These are phyloP conservation scores for Aurelia coerulea DNA, from an alignment of 30 jellyfish, hydroid and myxozoan species.

Conservation along the genomic window DNA sequence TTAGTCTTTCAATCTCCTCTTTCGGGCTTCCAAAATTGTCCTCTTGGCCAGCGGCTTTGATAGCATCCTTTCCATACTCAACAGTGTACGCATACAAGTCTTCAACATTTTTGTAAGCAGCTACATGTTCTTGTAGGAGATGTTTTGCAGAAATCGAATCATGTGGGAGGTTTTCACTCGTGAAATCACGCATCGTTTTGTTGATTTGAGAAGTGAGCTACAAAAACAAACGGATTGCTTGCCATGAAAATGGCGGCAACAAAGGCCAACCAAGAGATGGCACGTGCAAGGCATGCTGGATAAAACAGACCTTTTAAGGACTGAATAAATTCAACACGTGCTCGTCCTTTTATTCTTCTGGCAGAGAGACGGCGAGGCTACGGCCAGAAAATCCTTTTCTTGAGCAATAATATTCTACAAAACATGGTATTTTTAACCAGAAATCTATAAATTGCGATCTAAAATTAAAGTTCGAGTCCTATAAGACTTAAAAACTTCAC, in stretches of 20 bases:
- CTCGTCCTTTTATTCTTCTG: no score
- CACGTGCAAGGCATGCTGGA: no score
- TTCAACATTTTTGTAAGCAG: conserved; percentile 61
- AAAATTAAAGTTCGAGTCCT: no score
- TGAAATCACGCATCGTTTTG: conserved; percentile 69
- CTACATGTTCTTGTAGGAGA: conserved; percentile 72
- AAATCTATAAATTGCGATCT: no score
- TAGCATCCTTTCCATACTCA: conserved; percentile 71
- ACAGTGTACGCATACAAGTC: conserved; percentile 64
- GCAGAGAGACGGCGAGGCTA: no score
- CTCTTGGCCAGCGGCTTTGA: conserved; percentile 66
- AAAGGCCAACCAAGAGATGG: no score
- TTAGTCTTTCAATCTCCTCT: conserved; percentile 48
- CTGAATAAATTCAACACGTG: no score
- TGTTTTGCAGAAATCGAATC: conserved; percentile 75
- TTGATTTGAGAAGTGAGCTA: conserved; percentile 77
- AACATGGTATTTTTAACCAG: no score
- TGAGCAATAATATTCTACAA: no score
- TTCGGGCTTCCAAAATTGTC: conserved; percentile 53
- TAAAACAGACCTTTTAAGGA: no score
- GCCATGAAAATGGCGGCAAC: background rate
- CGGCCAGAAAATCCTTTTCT: no score
- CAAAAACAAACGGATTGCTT: background rate
- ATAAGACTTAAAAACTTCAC: no score
- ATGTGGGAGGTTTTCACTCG: conserved; percentile 79